Evolutionary conservation across 2,888 invertebrate species (phyloP).

Genomic region (Machimus rusticus): DNA sequence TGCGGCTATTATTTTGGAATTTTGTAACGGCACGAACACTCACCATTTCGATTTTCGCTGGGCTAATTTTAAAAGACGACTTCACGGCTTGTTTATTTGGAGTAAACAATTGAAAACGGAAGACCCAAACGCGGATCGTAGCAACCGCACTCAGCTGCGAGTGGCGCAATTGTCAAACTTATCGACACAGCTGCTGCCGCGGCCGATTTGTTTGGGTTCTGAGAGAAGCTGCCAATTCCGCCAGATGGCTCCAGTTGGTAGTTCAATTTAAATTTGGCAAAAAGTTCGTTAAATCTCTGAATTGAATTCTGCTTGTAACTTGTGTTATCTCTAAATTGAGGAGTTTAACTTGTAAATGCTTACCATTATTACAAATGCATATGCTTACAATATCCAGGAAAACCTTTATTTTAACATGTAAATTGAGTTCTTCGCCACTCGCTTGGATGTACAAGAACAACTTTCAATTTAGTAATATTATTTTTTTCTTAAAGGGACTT

Average conservation of each 20-base stretch:
- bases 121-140: not conserved
- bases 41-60: not conserved
- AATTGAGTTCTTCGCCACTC: too few relatives aligned
- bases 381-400: too few relatives aligned
- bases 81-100: not conserved
- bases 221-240: not conserved
- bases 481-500: too few relatives aligned
- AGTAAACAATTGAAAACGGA: conserved; percentile 17
- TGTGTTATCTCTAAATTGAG: too few relatives aligned
- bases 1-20: not conserved
- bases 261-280: not conserved
- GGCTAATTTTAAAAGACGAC: not conserved
- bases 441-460: too few relatives aligned
- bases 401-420: too few relatives aligned
- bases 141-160: conserved; percentile 10
- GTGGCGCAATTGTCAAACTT: not conserved
- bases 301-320: too few relatives aligned
- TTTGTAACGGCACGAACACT: not conserved
- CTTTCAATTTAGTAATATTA: too few relatives aligned
- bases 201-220: not conserved
- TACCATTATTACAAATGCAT: too few relatives aligned
- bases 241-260: not conserved
- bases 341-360: too few relatives aligned
- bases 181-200: not conserved
- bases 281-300: not conserved